phyloP scores from a whole-genome alignment of 2,113 vertebrate species.

The Tragelaphus buxtoni region DNA sequence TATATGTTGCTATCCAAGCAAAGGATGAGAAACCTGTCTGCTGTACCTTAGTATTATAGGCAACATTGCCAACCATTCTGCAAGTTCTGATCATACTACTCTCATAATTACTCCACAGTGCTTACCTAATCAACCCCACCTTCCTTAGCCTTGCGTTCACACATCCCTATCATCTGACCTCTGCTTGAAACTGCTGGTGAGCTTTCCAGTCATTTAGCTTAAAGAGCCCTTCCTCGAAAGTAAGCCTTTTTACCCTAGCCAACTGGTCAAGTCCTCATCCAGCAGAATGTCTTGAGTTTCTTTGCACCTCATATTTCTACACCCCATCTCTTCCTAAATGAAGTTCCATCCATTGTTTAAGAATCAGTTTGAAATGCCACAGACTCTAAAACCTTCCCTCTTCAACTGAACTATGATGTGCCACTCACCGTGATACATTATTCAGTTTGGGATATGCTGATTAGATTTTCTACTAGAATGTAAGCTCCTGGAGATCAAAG shows the following conservation, averaged over 20 bases:
- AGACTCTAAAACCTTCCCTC: neutral
- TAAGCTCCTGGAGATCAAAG: neutral
- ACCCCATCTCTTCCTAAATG: neutral
- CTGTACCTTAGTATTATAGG: neutral
- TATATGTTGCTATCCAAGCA: neutral
- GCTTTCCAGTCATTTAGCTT: neutral
- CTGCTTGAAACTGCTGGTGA: neutral
- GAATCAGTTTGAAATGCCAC: neutral
- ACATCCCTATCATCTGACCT: neutral
- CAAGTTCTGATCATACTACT: neutral
- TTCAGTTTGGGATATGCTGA: neutral
- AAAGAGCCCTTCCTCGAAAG: rapidly evolving
- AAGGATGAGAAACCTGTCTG: neutral
- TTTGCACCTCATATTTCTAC: neutral
- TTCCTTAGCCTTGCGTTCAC: neutral
- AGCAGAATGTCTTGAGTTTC: neutral
- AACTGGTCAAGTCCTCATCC: neutral
- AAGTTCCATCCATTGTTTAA: neutral
- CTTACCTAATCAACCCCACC: neutral
- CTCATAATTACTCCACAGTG: neutral
- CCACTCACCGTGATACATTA: neutral
- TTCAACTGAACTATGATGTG: neutral
- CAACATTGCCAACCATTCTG: neutral
- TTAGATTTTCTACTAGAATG: neutral
- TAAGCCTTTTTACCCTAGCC: neutral